Conservation (phyloP, 2,113 vertebrate species). For the Indri indri region DNA sequence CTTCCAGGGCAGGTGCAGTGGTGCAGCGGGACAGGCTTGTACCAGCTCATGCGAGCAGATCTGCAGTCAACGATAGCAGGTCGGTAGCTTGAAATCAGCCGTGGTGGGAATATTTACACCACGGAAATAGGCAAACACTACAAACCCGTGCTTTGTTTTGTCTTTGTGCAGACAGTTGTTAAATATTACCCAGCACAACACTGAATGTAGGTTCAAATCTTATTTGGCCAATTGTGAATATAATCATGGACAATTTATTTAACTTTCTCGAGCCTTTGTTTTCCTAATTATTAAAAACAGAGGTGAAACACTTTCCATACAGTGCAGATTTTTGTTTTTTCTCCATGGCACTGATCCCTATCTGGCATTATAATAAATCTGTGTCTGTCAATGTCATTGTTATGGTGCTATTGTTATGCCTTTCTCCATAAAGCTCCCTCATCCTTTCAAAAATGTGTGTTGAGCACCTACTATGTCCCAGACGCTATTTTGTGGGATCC, state of each 20-base stretch:
- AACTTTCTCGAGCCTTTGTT: background rate
- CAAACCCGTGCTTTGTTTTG: background rate
- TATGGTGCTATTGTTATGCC: background rate
- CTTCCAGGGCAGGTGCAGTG: background rate
- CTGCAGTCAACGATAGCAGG: accelerated
- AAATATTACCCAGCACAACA: background rate
- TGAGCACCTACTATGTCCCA: background rate
- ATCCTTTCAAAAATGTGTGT: background rate
- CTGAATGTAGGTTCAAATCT: background rate
- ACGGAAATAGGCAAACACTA: background rate
- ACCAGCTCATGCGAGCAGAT: background rate
- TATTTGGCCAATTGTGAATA: background rate
- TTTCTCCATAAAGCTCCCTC: background rate
- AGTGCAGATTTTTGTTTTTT: background rate
- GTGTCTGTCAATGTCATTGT: too few species aligned
- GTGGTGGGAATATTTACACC: background rate
- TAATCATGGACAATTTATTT: background rate
- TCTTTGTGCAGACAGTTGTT: background rate
- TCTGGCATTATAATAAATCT: background rate
- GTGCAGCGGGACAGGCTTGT: accelerated
- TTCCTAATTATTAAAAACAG: background rate
- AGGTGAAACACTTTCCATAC: background rate
- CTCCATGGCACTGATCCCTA: background rate
- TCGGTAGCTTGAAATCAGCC: background rate
- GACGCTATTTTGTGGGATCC: background rate